phyloP scores from a whole-genome alignment of 2,797 vertebrate species.

The Bucorvus abyssinicus region DNA sequence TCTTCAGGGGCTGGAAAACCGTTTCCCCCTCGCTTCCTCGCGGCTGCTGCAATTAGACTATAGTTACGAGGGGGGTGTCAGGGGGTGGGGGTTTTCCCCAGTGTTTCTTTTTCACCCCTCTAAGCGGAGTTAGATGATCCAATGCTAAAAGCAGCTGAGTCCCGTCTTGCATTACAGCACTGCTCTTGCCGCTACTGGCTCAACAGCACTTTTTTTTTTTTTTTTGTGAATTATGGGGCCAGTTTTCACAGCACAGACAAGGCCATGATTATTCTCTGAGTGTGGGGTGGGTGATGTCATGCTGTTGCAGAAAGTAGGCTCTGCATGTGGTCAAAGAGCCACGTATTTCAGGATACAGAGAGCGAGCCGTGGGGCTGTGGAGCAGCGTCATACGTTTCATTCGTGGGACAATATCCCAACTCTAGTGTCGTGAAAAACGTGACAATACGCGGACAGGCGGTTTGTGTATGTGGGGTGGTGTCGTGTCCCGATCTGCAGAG shows the following conservation, averaged over 20 bases:
- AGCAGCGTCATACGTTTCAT: background rate
- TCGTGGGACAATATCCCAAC: background rate
- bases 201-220: background rate
- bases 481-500: background rate
- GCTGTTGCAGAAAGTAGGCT: background rate
- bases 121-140: background rate
- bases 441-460: background rate
- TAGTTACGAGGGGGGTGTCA: background rate
- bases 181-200: background rate
- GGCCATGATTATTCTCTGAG: conserved; percentile 4
- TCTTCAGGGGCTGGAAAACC: background rate
- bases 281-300: background rate
- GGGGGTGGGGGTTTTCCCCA: background rate
- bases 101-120: background rate
- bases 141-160: background rate
- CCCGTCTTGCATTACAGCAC: background rate
- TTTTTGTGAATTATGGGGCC: background rate
- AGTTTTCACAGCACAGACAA: background rate
- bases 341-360: background rate
- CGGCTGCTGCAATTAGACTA: rapidly evolving
- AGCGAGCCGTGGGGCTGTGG: background rate
- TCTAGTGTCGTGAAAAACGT: background rate
- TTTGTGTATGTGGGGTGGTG: background rate
- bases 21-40: background rate
- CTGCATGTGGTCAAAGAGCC: background rate